Evolutionary conservation across 2,797 vertebrate genomes (phyloP).

Genomic region (Discoglossus pictus): DNA sequence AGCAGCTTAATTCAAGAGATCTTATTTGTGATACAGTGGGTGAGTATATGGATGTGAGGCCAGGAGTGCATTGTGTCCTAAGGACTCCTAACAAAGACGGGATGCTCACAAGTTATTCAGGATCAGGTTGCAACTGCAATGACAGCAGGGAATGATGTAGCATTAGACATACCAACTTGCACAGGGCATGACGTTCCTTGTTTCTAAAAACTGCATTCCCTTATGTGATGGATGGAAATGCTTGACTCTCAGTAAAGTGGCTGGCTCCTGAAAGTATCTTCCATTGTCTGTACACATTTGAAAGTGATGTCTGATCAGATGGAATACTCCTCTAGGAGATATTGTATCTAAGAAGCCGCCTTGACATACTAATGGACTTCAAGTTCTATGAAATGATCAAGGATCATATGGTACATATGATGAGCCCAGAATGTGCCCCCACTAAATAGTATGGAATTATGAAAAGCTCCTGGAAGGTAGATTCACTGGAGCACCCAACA

Average conservation of each 20-base stretch:
- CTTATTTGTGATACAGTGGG: conserved; percentile 77
- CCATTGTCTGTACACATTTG: conserved; percentile 95
- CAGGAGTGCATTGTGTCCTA: conserved; percentile 80
- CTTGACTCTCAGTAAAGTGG: conserved; percentile 96
- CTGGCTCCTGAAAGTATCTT: conserved; percentile 99
- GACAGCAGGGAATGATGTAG: conserved; percentile 86
- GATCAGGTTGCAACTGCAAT: conserved; percentile 79
- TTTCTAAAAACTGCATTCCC: conserved; percentile 61
- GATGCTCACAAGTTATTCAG: conserved; percentile 78
- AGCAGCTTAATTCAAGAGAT: conserved; percentile 71
- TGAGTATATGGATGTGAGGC: conserved; percentile 96
- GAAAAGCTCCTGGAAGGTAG: conserved; percentile 94
- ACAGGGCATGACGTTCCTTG: conserved; percentile 96
- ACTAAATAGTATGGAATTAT: conserved; percentile 94
- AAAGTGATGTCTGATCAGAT: conserved; percentile 97
- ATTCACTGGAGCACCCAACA: conserved; percentile 87
- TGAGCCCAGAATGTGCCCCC: conserved; percentile 90
- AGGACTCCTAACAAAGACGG: conserved; percentile 74
- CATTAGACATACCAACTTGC: conserved; percentile 94
- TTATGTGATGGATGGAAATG: conserved; percentile 66
- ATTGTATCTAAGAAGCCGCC: conserved; percentile 87
- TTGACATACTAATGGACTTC: conserved; percentile 88
- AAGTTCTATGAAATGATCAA: conserved; percentile 99
- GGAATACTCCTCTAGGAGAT: conserved; percentile 98
- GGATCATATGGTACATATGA: conserved; percentile 95